Evolutionary conservation across 30 jellyfish, hydroid and myxozoan genomes (phyloP), one percentile per base, ranked within the genome.

Genomic region (Hydra vulgaris): DNA sequence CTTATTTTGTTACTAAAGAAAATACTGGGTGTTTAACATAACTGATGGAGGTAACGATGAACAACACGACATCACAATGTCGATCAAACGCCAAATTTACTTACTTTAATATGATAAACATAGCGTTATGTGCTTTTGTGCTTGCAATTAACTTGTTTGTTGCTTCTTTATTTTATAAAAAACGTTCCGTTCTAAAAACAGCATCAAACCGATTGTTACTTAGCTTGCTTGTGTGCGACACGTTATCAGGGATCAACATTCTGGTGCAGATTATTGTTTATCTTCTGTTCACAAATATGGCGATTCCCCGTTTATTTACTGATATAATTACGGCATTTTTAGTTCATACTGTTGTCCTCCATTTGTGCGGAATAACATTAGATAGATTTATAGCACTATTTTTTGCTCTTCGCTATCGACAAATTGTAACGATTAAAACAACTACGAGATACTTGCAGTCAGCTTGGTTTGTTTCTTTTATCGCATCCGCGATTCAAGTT

Each of bases 361-460:
- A 75, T 75, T 25, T 75, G 71, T 75, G 83, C 16, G 83, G 83
- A 21, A 75, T 75, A 75, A 75, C 83, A 15, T 26, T 75, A 71
- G 83, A 75, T 16, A 66, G 83, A 5, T 75, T 22, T 75, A 25
- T 75, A 54, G 53, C 83, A 7, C 56, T 75, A 18, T 75, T 75
- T 75, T 75, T 25, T 71, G 83, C 83, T 17, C 1, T 75, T 25
- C 56, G 83, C 24, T 75, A 75, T 26, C 20, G 71, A 17, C 72
- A 75, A n/a, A 23, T 75, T 26, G 83, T 75, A 25, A 75, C 83
- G 71, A 75, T 22, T 0, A 75, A n/a, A 70, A 75, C 53, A 75
- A 25, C 83, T 17, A 17, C 26, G 71, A 27, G 56, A 16, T 75
- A 25, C 56, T 25, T 75, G n/a, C 72, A 66, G 21, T 25, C 18